These are phyloP conservation scores for Ophion slaviceki DNA, from an alignment of 2,888 invertebrate genomes.

Conservation along the genomic window DNA sequence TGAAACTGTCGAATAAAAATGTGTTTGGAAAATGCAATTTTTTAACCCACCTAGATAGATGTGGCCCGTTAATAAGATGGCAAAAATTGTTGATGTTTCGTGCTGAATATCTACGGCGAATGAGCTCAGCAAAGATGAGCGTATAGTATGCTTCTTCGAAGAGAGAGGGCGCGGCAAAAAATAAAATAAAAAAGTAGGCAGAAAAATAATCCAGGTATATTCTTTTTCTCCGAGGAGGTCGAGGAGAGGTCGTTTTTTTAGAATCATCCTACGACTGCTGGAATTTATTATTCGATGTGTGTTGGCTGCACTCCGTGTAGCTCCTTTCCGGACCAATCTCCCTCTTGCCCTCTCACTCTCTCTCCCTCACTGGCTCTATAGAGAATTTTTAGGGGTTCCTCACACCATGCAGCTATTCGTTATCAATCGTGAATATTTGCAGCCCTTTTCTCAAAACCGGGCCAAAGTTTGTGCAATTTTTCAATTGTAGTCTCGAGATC, in stretches of 20 bases:
- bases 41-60: too few relatives aligned
- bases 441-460: background rate
- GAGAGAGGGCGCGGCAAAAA: slow-evolving; percentile 4
- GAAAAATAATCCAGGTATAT: slow-evolving; percentile 37
- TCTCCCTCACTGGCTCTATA: slow-evolving; percentile 26
- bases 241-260: slow-evolving; percentile 63
- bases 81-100: background rate
- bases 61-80: background rate
- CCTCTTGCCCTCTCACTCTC: slow-evolving; percentile 10
- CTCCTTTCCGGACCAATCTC: slow-evolving; percentile 61
- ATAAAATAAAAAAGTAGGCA: slow-evolving; percentile 10
- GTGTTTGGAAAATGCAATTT: too few relatives aligned
- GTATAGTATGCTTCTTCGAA: background rate
- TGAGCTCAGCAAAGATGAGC: background rate
- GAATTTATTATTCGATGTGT: slow-evolving; percentile 63
- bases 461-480: background rate
- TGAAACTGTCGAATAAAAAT: too few relatives aligned
- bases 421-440: background rate
- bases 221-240: slow-evolving; percentile 56
- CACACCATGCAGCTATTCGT: slow-evolving; percentile 30
- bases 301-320: slow-evolving; percentile 46
- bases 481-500: too few relatives aligned
- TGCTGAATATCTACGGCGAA: background rate
- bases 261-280: slow-evolving; percentile 53
- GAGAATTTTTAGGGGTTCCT: slow-evolving; percentile 50